Evolutionary conservation across 2,113 vertebrate species (phyloP).

Genomic region (Willisornis vidua): DNA sequence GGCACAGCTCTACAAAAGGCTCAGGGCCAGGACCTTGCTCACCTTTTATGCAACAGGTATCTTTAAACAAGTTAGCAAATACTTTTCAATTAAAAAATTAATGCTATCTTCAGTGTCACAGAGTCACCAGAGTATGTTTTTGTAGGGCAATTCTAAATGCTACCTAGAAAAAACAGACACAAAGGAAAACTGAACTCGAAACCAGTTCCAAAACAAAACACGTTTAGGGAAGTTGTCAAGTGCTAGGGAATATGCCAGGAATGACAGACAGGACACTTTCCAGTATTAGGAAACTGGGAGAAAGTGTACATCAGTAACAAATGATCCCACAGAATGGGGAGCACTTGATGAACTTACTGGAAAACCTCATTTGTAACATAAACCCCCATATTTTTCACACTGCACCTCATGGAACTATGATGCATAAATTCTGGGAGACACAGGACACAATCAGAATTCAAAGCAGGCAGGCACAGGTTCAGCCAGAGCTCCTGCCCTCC

Average conservation of each 20-base stretch:
- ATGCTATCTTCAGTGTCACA: not conserved
- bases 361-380: not conserved
- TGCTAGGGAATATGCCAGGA: not conserved
- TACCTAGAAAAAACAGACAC: not conserved
- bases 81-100: not conserved
- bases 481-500: not conserved
- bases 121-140: not conserved
- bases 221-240: not conserved
- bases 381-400: accelerated
- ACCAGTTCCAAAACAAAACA: not conserved
- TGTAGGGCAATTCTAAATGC: not conserved
- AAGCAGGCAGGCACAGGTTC: not conserved
- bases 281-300: not conserved
- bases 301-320: not conserved
- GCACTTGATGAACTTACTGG: not conserved
- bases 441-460: not conserved
- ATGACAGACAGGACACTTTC: not conserved
- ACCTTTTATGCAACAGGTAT: not conserved
- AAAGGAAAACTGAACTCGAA: not conserved
- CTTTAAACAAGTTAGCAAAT: not conserved
- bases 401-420: accelerated
- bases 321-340: not conserved
- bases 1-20: not conserved
- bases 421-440: not conserved
- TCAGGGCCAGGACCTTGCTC: not conserved